Percentiles rank a stretch among this genome's conserved stretches.
These are phyloP conservation scores for Spea hammondii DNA, from an alignment of 2,797 vertebrate genomes.

Conservation along the genomic window DNA sequence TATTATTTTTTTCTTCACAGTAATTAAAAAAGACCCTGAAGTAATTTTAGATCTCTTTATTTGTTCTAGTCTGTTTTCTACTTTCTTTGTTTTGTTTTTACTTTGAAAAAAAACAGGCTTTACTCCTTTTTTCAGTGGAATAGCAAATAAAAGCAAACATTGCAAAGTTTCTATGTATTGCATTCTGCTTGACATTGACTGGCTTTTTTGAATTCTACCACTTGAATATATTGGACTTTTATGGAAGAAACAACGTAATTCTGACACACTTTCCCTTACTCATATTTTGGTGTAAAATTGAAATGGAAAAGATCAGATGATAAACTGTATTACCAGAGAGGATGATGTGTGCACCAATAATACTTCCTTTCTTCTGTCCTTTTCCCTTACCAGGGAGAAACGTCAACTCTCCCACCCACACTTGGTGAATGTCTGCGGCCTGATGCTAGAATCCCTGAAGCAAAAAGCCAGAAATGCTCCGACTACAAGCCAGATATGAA, in stretches of 20 bases:
- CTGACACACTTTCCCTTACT: slow-evolving; percentile 42
- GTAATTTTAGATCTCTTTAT: not conserved
- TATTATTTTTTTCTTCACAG: too few relatives aligned
- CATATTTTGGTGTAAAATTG: slow-evolving; percentile 62
- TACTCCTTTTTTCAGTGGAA: too few relatives aligned
- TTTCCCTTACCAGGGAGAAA: slow-evolving; percentile 67
- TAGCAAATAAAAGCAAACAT: too few relatives aligned
- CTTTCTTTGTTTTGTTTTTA: too few relatives aligned
- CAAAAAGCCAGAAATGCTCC: slow-evolving; percentile 79
- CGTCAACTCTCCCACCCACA: slow-evolving; percentile 68
- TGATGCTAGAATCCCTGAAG: slow-evolving; percentile 81
- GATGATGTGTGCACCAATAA: slow-evolving; percentile 63
- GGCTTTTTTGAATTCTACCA: too few relatives aligned
- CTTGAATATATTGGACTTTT: not conserved
- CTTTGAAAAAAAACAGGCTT: too few relatives aligned
- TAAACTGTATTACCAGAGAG: slow-evolving; percentile 62
- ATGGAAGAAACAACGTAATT: not conserved
- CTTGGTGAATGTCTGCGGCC: slow-evolving; percentile 81
- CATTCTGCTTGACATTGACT: too few relatives aligned
- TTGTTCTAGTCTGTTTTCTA: too few relatives aligned
- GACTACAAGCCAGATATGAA: slow-evolving; percentile 66
- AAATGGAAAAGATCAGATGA: slow-evolving; percentile 64
- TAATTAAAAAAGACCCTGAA: not conserved
- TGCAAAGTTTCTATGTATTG: too few relatives aligned
- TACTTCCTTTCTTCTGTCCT: slow-evolving; percentile 44